phyloP scores from a whole-genome alignment of 2,888 invertebrate species.

The Phasia obesa region DNA sequence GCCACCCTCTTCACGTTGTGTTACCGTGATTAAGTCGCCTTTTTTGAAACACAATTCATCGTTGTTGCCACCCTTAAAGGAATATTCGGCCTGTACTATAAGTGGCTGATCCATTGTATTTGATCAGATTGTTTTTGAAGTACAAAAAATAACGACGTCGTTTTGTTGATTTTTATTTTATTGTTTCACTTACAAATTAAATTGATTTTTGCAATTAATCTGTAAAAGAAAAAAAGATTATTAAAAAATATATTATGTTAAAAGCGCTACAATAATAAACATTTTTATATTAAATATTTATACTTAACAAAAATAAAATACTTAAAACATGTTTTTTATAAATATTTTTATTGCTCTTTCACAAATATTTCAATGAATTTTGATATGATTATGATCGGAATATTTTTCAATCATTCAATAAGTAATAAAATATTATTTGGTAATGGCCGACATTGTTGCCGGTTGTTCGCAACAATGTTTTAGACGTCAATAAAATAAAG shows the following conservation, averaged over 20 bases:
- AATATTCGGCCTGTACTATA: slow-evolving; percentile 94
- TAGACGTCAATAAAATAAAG: background rate
- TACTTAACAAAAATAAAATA: background rate
- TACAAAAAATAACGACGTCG: slow-evolving; percentile 11
- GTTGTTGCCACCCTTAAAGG: slow-evolving; percentile 97
- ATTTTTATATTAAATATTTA: no score
- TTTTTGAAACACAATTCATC: slow-evolving; percentile 98
- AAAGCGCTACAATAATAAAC: no score
- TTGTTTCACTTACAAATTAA: slow-evolving; percentile 26
- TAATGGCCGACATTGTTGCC: slow-evolving; percentile 33
- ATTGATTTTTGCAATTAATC: slow-evolving; percentile 30
- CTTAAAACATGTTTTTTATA: background rate
- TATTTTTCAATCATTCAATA: slow-evolving; percentile 53
- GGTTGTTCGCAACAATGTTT: slow-evolving; percentile 16
- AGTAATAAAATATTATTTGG: background rate
- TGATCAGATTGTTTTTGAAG: slow-evolving; percentile 13
- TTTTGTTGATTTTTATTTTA: slow-evolving; percentile 32
- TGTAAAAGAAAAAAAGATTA: slow-evolving; percentile 18
- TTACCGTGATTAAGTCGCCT: slow-evolving; percentile 97
- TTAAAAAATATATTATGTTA: background rate
- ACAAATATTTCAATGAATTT: slow-evolving; percentile 24
- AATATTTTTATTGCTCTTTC: background rate
- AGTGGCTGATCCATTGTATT: slow-evolving; percentile 80
- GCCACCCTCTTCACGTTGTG: slow-evolving; percentile 97
- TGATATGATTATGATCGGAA: slow-evolving; percentile 22